Conservation (phyloP, 1,140 invertebrate species). For the Thaumatotibia leucotreta region DNA sequence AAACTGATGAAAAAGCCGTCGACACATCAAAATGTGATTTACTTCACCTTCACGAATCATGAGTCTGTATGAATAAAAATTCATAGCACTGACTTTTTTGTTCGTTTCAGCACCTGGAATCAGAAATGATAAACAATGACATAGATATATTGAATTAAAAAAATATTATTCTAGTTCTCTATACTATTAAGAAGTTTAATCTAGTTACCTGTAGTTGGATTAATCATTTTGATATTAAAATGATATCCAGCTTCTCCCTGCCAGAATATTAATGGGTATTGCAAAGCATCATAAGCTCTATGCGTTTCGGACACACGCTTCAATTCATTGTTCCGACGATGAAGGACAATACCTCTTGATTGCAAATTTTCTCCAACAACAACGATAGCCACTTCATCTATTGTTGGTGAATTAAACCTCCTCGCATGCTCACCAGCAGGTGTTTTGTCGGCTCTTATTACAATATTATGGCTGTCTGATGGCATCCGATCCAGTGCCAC, state of each 20-base stretch:
- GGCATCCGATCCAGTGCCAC: slow-evolving; percentile 52
- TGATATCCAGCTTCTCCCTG: slow-evolving; percentile 49
- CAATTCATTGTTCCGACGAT: slow-evolving; percentile 37
- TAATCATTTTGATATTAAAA: not conserved
- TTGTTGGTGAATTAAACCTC: slow-evolving; percentile 52
- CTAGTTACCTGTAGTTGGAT: not conserved
- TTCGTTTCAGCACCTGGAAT: not conserved
- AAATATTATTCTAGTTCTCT: not conserved
- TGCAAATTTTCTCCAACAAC: slow-evolving; percentile 48
- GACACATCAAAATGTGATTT: slow-evolving; percentile 42
- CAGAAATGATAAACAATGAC: not conserved
- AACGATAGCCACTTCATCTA: slow-evolving; percentile 57
- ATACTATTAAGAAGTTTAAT: too few relatives aligned
- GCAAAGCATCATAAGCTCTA: slow-evolving; percentile 57
- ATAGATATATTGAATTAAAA: not conserved
- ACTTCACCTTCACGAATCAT: slow-evolving; percentile 41
- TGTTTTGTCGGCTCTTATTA: slow-evolving; percentile 52
- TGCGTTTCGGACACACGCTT: slow-evolving; percentile 51
- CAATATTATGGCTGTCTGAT: slow-evolving; percentile 49
- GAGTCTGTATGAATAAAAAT: slow-evolving; percentile 35
- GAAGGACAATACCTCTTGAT: slow-evolving; percentile 44
- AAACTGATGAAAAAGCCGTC: slow-evolving; percentile 51
- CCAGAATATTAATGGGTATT: slow-evolving; percentile 71
- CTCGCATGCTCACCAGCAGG: slow-evolving; percentile 49
- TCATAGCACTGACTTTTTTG: slow-evolving; percentile 35